Conservation (phyloP, 2,113 vertebrate genomes). For the Mesembrinibis cayennensis region DNA sequence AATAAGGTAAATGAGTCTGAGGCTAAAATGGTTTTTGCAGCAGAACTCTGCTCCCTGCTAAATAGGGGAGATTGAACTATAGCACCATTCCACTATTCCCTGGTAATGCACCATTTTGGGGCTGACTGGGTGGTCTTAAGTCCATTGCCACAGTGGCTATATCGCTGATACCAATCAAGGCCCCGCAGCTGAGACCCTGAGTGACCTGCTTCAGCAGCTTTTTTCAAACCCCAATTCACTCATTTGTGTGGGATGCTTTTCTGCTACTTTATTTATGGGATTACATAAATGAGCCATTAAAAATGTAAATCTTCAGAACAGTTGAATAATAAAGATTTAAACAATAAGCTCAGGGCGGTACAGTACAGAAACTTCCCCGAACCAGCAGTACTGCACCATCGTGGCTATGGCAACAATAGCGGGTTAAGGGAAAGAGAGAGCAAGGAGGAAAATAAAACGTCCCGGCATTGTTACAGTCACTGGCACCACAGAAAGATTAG, state of each 20-base stretch:
- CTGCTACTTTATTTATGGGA: slow-evolving; percentile 88
- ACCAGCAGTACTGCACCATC: slow-evolving; percentile 59
- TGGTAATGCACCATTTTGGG: slow-evolving; percentile 79
- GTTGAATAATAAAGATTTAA: slow-evolving; percentile 84
- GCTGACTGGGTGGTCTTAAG: slow-evolving; percentile 89
- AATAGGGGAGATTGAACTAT: slow-evolving; percentile 81
- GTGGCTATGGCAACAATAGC: slow-evolving; percentile 80
- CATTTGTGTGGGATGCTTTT: slow-evolving; percentile 84
- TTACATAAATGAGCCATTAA: slow-evolving; percentile 91
- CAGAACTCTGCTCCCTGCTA: slow-evolving; percentile 75
- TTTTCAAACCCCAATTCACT: slow-evolving; percentile 79
- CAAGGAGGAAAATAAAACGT: slow-evolving; percentile 72
- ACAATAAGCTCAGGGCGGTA: slow-evolving; percentile 80
- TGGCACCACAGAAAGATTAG: slow-evolving; percentile 78
- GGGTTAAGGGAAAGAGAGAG: slow-evolving; percentile 61
- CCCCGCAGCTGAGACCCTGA: slow-evolving; percentile 83
- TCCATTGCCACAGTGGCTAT: slow-evolving; percentile 82
- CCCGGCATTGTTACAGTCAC: slow-evolving; percentile 64
- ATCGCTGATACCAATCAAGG: slow-evolving; percentile 84
- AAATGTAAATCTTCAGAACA: slow-evolving; percentile 90
- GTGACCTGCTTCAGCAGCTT: slow-evolving; percentile 82
- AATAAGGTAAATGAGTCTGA: slow-evolving; percentile 81
- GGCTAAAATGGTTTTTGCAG: slow-evolving; percentile 75
- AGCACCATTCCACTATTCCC: slow-evolving; percentile 77
- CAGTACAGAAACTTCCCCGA: slow-evolving; percentile 74